Conservation (phyloP, 2,113 vertebrate genomes). For the Xenopus laevis region DNA sequence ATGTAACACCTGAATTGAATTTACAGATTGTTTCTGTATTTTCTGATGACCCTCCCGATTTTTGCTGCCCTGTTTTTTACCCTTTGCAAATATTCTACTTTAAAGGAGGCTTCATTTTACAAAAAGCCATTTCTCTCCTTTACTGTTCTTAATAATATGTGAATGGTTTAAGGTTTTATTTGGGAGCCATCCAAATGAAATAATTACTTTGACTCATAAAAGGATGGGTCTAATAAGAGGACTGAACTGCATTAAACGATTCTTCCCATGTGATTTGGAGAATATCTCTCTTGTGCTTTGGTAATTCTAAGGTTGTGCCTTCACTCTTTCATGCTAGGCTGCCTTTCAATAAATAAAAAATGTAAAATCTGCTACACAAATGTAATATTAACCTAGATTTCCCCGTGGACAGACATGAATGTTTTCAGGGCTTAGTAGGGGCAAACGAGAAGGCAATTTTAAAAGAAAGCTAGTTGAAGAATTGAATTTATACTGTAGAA, state of each 20-base stretch:
- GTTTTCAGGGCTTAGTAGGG: constrained; percentile 56
- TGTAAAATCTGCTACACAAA: constrained; percentile 67
- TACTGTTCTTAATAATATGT: constrained; percentile 38
- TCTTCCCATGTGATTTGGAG: constrained; percentile 48
- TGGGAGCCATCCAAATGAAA: constrained; percentile 51
- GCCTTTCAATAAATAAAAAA: constrained; percentile 85
- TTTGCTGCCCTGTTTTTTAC: background rate
- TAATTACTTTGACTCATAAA: constrained; percentile 55
- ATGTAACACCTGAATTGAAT: too few relatives aligned
- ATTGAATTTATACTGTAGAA: constrained; percentile 43
- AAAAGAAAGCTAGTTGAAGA: constrained; percentile 63
- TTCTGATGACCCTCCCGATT: too few relatives aligned
- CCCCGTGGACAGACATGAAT: constrained; percentile 60
- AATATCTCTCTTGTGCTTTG: constrained; percentile 60
- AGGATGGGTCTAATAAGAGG: constrained; percentile 56
- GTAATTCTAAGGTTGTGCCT: constrained; percentile 67
- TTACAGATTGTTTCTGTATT: too few relatives aligned
- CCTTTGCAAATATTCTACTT: background rate
- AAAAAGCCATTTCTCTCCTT: constrained; percentile 7
- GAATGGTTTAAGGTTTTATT: constrained; percentile 26
- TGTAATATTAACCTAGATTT: constrained; percentile 78
- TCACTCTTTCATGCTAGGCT: constrained; percentile 69
- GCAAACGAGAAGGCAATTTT: constrained; percentile 63
- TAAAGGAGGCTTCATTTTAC: constrained; percentile 1
- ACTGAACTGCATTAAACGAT: constrained; percentile 57